phyloP scores from a whole-genome alignment of 2,113 vertebrate species.

The Chloroceryle aenea region DNA sequence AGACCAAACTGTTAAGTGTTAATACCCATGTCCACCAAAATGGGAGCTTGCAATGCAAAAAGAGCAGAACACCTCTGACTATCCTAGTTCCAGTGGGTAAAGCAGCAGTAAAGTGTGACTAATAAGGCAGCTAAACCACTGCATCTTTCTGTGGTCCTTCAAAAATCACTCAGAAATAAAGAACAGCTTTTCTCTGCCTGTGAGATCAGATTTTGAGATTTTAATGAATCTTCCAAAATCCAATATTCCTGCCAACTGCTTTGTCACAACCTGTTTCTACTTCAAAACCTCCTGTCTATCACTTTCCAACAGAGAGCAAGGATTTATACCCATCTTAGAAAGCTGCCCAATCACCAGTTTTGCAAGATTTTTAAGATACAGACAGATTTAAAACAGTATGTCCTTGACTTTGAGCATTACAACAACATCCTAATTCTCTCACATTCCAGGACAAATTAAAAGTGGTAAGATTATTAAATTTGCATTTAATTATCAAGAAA shows the following conservation, averaged over 20 bases:
- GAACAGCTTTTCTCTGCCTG: background rate
- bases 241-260: slow-evolving; percentile 5
- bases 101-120: slow-evolving; percentile 23
- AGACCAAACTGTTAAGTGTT: background rate
- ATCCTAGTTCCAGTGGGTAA: background rate
- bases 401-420: slow-evolving; percentile 31
- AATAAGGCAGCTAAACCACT: slow-evolving; percentile 37
- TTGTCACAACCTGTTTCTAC: slow-evolving; percentile 47
- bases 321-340: slow-evolving; percentile 64
- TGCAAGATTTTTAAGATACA: slow-evolving; percentile 53
- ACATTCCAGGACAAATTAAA: slow-evolving; percentile 55
- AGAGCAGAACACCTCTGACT: background rate
- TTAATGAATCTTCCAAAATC: slow-evolving; percentile 6
- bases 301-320: slow-evolving; percentile 3
- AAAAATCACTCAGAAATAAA: slow-evolving; percentile 49
- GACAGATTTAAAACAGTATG: slow-evolving; percentile 45
- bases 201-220: slow-evolving; percentile 30
- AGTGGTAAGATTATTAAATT: slow-evolving; percentile 60
- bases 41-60: background rate
- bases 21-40: background rate
- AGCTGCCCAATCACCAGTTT: slow-evolving; percentile 33
- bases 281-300: slow-evolving; percentile 56
- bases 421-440: slow-evolving; percentile 46
- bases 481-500: slow-evolving; percentile 70
- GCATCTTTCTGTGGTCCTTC: slow-evolving; percentile 22